Evolutionary conservation across 1,140 invertebrate genomes (phyloP).

Genomic region (Phenacoccus solenopsis): DNA sequence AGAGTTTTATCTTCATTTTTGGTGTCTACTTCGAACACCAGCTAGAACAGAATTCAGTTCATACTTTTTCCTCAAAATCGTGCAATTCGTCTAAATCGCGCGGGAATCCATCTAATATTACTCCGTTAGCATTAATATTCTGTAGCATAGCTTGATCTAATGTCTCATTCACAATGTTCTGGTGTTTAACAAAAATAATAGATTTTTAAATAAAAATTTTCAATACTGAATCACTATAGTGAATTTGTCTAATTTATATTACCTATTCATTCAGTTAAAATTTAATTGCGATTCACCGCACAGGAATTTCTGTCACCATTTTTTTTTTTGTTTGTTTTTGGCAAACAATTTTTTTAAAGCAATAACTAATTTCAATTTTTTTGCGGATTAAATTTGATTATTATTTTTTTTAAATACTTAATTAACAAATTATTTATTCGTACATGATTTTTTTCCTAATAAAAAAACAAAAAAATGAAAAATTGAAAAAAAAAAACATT

Average conservation of each 20-base stretch:
- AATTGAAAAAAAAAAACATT: too few relatives aligned
- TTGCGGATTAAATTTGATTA: too few relatives aligned
- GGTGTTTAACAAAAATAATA: slow-evolving; percentile 16
- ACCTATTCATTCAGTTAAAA: background rate
- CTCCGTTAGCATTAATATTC: slow-evolving; percentile 46
- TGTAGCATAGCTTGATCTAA: slow-evolving; percentile 49
- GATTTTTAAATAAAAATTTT: too few relatives aligned
- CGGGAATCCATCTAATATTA: slow-evolving; percentile 82
- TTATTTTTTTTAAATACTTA: too few relatives aligned
- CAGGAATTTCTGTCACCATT: background rate
- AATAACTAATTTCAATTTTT: too few relatives aligned
- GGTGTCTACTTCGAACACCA: background rate
- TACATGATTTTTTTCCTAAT: too few relatives aligned
- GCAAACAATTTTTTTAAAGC: too few relatives aligned
- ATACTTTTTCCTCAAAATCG: slow-evolving; percentile 70
- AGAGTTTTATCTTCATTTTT: background rate
- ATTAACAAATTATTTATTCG: too few relatives aligned
- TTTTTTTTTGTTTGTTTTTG: too few relatives aligned
- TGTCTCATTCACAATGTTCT: slow-evolving; percentile 47
- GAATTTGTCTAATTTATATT: background rate
- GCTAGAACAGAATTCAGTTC: too few relatives aligned
- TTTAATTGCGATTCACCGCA: background rate
- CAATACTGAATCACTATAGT: background rate
- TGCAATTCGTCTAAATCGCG: slow-evolving; percentile 70
- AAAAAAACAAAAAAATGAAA: too few relatives aligned